A percentile compares a stretch with the other conserved stretches of the same genome.
Conservation (phyloP, 2,113 vertebrate genomes). For the Struthidea cinerea region DNA sequence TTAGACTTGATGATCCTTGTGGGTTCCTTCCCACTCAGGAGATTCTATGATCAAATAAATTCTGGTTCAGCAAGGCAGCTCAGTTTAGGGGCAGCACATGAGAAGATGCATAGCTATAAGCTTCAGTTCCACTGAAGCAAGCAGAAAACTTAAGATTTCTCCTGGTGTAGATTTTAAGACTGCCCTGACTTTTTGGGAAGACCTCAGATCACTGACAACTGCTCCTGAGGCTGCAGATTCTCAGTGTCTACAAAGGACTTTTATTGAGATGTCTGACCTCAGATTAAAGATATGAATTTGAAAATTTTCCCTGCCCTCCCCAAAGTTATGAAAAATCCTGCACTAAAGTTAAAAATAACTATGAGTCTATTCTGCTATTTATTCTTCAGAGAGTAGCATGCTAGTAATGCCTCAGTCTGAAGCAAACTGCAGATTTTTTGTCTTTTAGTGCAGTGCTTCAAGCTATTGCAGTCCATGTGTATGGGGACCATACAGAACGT, state of each 20-base stretch:
- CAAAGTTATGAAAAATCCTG: not conserved
- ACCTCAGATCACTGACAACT: not conserved
- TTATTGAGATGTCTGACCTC: not conserved
- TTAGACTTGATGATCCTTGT: not conserved
- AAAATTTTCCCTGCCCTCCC: not conserved
- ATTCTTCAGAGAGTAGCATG: not conserved
- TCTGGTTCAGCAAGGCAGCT: not conserved
- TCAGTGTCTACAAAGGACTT: not conserved
- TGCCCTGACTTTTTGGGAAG: not conserved
- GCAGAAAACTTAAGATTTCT: not conserved
- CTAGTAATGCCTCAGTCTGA: not conserved
- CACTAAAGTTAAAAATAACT: not conserved
- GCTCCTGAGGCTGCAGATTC: not conserved
- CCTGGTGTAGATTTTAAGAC: not conserved
- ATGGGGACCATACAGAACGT: not conserved
- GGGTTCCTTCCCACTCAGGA: not conserved
- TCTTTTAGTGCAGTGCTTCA: not conserved
- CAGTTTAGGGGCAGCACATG: not conserved
- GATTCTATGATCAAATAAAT: not conserved
- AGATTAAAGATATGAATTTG: not conserved
- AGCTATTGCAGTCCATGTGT: not conserved
- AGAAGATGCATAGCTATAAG: not conserved
- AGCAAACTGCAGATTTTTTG: not conserved
- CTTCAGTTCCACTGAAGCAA: not conserved
- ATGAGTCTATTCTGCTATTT: not conserved